These are phyloP conservation scores for Tachina grossa DNA, from an alignment of 2,888 invertebrate species.

Conservation along the genomic window DNA sequence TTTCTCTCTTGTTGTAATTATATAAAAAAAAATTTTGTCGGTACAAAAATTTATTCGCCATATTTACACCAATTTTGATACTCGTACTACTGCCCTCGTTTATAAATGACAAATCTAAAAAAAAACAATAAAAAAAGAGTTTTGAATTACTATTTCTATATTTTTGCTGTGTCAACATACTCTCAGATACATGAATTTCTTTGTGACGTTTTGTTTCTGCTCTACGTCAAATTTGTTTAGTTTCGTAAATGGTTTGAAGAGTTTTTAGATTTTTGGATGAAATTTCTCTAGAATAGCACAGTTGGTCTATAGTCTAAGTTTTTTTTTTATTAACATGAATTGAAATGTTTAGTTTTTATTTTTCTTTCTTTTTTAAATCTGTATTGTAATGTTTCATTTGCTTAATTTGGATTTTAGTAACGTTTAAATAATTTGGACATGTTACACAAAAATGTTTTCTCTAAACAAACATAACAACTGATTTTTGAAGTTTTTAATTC, in stretches of 20 bases:
- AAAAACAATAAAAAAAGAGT: slow-evolving; percentile 47
- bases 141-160: slow-evolving; percentile 62
- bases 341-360: slow-evolving; percentile 19
- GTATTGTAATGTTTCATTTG: slow-evolving; percentile 15
- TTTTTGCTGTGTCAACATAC: slow-evolving; percentile 56
- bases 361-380: slow-evolving; percentile 31
- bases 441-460: slow-evolving; percentile 50
- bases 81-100: not conserved
- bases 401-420: slow-evolving; percentile 10
- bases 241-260: slow-evolving; percentile 27
- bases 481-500: slow-evolving; percentile 35
- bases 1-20: too few relatives aligned
- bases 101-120: slow-evolving; percentile 13
- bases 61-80: too few relatives aligned
- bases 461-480: slow-evolving; percentile 46
- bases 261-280: slow-evolving; percentile 8
- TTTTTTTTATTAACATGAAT: slow-evolving; percentile 24
- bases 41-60: too few relatives aligned
- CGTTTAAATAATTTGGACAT: slow-evolving; percentile 62
- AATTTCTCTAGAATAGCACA: slow-evolving; percentile 15
- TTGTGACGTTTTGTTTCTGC: slow-evolving; percentile 31
- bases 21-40: too few relatives aligned
- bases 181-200: slow-evolving; percentile 22
- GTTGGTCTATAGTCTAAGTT: slow-evolving; percentile 16
- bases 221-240: slow-evolving; percentile 59